Conservation (phyloP, 2,797 vertebrate genomes). For the Platalea minor region DNA sequence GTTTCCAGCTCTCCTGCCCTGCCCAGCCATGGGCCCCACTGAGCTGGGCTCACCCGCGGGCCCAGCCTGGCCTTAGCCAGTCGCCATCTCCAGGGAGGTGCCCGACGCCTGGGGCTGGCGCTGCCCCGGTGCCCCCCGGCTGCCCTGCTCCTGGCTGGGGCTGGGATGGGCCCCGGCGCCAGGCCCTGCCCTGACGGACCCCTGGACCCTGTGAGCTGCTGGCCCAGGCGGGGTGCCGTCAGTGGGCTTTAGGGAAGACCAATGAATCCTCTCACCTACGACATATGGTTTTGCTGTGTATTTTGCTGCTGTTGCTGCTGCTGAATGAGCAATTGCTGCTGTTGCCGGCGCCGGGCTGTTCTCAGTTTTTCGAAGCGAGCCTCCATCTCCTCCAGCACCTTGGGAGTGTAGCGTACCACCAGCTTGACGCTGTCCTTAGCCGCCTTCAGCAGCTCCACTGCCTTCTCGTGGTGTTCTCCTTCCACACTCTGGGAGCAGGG, state of each 20-base stretch:
- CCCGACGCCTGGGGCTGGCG: no score
- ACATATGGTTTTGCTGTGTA: constrained; percentile 95
- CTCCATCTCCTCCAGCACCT: constrained; percentile 99
- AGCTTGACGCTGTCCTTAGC: constrained; percentile 97
- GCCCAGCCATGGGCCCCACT: no score
- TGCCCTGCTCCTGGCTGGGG: neutral
- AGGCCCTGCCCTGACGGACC: neutral
- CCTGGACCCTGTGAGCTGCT: neutral
- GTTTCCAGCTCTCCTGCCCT: neutral
- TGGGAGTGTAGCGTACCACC: constrained; percentile 97
- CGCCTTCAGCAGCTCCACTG: constrained; percentile 94
- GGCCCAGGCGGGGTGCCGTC: neutral
- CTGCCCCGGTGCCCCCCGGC: accelerated
- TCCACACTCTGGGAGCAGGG: constrained; percentile 87
- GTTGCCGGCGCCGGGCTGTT: constrained; percentile 93
- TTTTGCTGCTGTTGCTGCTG: constrained; percentile 89
- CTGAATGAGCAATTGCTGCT: constrained; percentile 94
- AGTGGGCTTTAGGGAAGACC: constrained; percentile 24
- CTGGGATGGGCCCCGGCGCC: neutral
- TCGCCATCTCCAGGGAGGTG: neutral
- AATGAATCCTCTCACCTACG: constrained; percentile 95
- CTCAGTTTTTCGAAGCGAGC: constrained; percentile 97
- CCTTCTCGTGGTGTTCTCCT: constrained; percentile 97
- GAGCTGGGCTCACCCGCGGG: no score
- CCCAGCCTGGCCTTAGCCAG: neutral